Conservation (phyloP, 2,113 vertebrate genomes). For the Paraplagusia blochii region DNA sequence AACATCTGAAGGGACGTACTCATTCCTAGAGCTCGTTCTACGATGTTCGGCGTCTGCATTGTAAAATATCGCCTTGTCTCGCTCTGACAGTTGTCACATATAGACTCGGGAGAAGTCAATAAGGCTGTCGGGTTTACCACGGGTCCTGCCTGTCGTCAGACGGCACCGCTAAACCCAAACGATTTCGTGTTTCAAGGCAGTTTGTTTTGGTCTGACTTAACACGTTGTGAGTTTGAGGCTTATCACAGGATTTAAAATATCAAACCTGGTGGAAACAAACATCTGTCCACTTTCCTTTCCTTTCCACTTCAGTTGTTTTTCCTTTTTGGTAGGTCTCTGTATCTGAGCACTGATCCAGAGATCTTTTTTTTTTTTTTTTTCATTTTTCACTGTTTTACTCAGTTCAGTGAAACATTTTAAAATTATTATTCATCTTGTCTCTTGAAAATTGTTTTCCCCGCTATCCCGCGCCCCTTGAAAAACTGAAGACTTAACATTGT, state of each 20-base stretch:
- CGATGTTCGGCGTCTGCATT: constrained; percentile 42
- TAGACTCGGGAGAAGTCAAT: constrained; percentile 50
- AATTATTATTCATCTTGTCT: not conserved
- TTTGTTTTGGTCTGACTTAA: constrained; percentile 9
- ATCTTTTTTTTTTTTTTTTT: constrained; percentile 18
- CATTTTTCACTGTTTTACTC: constrained; percentile 5
- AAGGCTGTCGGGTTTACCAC: constrained; percentile 43
- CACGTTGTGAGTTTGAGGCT: too few relatives aligned
- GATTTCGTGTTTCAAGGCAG: constrained; percentile 7
- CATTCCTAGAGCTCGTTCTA: constrained; percentile 38
- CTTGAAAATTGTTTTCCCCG: not conserved
- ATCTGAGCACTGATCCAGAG: constrained; percentile 18
- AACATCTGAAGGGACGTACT: constrained; percentile 39
- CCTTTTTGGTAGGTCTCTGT: constrained; percentile 17
- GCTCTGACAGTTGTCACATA: constrained; percentile 51
- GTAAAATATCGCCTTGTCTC: constrained; percentile 44
- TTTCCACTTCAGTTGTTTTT: constrained; percentile 31
- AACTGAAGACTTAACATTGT: too few relatives aligned
- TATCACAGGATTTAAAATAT: too few relatives aligned
- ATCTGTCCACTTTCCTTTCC: not conserved
- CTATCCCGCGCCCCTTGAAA: not conserved
- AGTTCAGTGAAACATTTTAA: not conserved
- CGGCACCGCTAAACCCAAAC: constrained; percentile 23
- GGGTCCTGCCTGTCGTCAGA: constrained; percentile 38
- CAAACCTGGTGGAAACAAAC: not conserved